Percentiles rank a stretch among this genome's conserved stretches.
These are phyloP conservation scores for Acronicta psi DNA, from an alignment of 2,888 invertebrate genomes.

Conservation along the genomic window DNA sequence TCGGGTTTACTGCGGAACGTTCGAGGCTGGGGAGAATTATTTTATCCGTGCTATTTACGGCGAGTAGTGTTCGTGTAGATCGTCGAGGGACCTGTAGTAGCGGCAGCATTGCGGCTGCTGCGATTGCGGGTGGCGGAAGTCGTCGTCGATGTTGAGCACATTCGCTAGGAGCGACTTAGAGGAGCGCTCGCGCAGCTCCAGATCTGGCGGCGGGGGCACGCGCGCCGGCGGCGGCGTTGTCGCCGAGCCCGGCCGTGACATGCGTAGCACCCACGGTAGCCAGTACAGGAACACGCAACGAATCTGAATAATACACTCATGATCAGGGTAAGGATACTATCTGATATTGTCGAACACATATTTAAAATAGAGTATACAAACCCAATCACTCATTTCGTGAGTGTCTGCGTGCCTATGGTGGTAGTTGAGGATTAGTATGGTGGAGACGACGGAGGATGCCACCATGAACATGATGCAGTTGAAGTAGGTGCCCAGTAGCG, in stretches of 20 bases:
- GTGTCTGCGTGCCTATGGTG: constrained; percentile 99
- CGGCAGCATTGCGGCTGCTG: constrained; percentile 93
- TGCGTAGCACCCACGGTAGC: constrained; percentile 98
- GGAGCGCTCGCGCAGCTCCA: constrained; percentile 96
- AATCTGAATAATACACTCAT: constrained; percentile 88
- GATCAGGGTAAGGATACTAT: too few relatives aligned
- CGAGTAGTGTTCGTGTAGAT: constrained; percentile 89
- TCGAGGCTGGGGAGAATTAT: constrained; percentile 86
- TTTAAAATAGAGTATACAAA: constrained; percentile 83
- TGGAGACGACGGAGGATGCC: constrained; percentile 99
- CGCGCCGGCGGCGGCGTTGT: constrained; percentile 91
- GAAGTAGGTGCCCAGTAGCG: constrained; percentile 97
- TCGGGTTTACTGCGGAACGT: constrained; percentile 85
- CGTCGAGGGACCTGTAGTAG: constrained; percentile 93
- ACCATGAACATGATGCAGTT: constrained; percentile 99
- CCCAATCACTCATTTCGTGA: constrained; percentile 99
- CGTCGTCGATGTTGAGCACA: constrained; percentile 99
- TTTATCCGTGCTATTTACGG: constrained; percentile 89
- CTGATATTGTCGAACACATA: too few relatives aligned
- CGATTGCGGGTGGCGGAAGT: constrained; percentile 95
- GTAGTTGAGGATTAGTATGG: constrained; percentile 99
- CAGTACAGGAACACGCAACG: constrained; percentile 98
- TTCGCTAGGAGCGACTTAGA: constrained; percentile 98
- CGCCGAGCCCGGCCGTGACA: constrained; percentile 93
- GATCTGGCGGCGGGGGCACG: constrained; percentile 94